Evolutionary conservation across 2,888 invertebrate species (phyloP).

Genomic region (Epinotia demarniana): DNA sequence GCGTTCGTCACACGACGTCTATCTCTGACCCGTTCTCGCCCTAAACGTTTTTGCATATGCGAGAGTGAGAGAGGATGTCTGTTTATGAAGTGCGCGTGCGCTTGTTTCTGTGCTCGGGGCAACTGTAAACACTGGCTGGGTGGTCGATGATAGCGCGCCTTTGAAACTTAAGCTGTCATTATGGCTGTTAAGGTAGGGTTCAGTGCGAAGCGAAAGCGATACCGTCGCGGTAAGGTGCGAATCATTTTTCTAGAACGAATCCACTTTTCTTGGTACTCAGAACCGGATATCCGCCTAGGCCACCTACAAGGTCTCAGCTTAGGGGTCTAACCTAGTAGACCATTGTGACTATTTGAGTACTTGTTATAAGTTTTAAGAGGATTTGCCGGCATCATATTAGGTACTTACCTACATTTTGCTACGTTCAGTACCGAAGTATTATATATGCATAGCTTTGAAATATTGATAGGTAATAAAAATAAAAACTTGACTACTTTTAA

Average conservation of each 20-base stretch:
- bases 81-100: slow-evolving; percentile 26
- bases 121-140: slow-evolving; percentile 24
- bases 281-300: too few relatives aligned
- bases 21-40: background rate
- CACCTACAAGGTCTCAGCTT: too few relatives aligned
- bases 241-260: too few relatives aligned
- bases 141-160: slow-evolving; percentile 35
- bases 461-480: too few relatives aligned
- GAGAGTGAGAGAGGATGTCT: slow-evolving; percentile 1
- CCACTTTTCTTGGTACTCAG: too few relatives aligned
- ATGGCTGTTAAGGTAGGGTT: background rate
- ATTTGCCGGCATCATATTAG: too few relatives aligned
- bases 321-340: too few relatives aligned
- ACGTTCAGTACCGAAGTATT: too few relatives aligned
- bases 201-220: background rate
- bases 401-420: too few relatives aligned
- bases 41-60: background rate
- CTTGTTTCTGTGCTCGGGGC: slow-evolving; percentile 2
- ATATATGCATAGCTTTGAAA: too few relatives aligned
- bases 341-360: background rate
- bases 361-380: background rate
- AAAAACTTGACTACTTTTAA: too few relatives aligned
- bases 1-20: background rate
- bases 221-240: background rate
- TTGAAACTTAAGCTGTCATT: slow-evolving; percentile 23